These are phyloP conservation scores for Ophiothrix spiculata DNA, from an alignment of 35 echinoderm and acorn worm species.

Conservation along the genomic window DNA sequence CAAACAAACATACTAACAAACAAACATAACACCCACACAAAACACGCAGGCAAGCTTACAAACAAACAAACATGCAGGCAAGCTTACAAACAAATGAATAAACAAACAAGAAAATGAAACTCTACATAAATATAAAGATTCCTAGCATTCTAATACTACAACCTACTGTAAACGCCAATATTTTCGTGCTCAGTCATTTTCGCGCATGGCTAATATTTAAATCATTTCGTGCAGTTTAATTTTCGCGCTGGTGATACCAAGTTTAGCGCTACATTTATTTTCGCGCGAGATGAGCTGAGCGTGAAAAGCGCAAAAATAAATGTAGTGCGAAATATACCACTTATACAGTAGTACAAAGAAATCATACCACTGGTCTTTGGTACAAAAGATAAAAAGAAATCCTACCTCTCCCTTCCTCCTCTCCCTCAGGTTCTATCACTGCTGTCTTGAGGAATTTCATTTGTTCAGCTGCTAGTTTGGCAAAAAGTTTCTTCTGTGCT, in stretches of 20 bases:
- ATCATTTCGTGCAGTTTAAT: background rate
- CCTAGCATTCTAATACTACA: too few species aligned
- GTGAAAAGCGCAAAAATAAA: background rate
- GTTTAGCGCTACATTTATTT: background rate
- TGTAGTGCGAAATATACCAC: background rate
- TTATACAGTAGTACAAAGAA: background rate
- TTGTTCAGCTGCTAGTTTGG: slow-evolving; percentile 74
- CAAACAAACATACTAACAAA: too few species aligned
- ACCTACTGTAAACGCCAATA: too few species aligned
- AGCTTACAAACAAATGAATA: too few species aligned
- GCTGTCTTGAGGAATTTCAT: slow-evolving; percentile 62
- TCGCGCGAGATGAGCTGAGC: background rate
- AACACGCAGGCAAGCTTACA: too few species aligned
- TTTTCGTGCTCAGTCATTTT: too few species aligned
- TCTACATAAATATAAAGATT: too few species aligned
- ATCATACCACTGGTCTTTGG: background rate
- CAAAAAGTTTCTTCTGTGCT: slow-evolving; percentile 79
- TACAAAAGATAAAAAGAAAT: background rate
- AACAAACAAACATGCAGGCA: too few species aligned
- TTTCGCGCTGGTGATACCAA: background rate
- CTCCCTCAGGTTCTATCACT: background rate
- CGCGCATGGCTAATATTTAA: too few species aligned
- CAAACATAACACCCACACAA: too few species aligned
- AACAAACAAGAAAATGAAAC: too few species aligned
- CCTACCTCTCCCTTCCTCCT: background rate